Percentiles rank a stretch among this genome's conserved stretches.
Evolutionary conservation across 2,888 invertebrate species (phyloP).

Genomic region (Drosophila engyochracea): DNA sequence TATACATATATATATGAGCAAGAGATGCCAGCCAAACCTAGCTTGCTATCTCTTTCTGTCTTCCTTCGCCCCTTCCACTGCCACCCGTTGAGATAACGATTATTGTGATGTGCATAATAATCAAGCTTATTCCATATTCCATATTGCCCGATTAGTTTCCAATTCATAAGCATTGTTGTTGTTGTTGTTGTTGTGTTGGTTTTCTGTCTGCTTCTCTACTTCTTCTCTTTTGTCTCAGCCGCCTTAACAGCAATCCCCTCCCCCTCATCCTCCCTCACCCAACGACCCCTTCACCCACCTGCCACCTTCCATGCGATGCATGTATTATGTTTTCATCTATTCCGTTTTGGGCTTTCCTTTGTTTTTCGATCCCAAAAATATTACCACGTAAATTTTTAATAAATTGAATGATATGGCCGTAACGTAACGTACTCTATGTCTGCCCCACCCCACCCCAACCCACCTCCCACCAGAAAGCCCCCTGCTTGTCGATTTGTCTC

Average conservation of each 20-base stretch:
- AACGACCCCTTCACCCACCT: conserved; percentile 13
- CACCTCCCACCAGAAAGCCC: background rate
- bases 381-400: conserved; percentile 82
- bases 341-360: conserved; percentile 44
- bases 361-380: conserved; percentile 66
- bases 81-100: conserved; percentile 72
- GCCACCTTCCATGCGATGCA: conserved; percentile 18
- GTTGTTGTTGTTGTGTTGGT: conserved; percentile 16
- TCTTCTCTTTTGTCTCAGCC: conserved; percentile 6
- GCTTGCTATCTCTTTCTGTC: background rate
- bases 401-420: conserved; percentile 64
- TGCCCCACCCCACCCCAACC: background rate
- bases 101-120: conserved; percentile 83
- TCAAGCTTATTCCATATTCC: conserved; percentile 59
- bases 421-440: conserved; percentile 18
- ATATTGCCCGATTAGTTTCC: conserved; percentile 67
- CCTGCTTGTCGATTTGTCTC: conserved; percentile 67
- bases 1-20: background rate
- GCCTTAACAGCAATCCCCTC: background rate
- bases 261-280: fast-evolving
- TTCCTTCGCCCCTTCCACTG: background rate
- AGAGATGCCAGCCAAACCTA: background rate
- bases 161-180: conserved; percentile 66
- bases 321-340: conserved; percentile 53
- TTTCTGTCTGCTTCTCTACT: conserved; percentile 1